phyloP scores from a whole-genome alignment of 2,113 vertebrate genomes.

The Colinus virginianus region DNA sequence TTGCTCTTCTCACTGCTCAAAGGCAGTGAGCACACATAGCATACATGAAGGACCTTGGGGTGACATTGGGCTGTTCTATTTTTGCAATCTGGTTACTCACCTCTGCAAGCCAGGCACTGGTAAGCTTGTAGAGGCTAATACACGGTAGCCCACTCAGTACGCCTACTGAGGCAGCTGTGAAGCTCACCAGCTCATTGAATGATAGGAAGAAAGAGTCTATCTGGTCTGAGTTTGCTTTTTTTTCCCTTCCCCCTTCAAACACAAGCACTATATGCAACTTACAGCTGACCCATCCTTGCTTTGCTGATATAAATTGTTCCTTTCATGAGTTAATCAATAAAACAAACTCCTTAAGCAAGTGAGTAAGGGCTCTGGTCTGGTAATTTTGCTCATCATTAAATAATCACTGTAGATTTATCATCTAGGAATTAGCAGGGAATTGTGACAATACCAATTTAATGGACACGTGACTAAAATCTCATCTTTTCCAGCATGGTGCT shows the following conservation, averaged over 20 bases:
- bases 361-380: background rate
- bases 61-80: constrained; percentile 27
- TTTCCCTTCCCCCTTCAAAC: background rate
- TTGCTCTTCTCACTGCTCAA: accelerated
- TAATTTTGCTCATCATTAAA: background rate
- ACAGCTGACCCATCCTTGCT: background rate
- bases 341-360: background rate
- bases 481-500: background rate
- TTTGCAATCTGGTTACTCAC: background rate
- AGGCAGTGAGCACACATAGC: accelerated
- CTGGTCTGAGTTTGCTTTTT: background rate
- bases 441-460: background rate
- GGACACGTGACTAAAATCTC: background rate
- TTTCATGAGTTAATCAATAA: background rate
- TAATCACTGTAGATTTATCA: background rate
- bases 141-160: background rate
- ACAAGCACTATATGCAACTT: accelerated
- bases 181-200: background rate
- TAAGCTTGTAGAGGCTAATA: background rate
- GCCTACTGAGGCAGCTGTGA: accelerated
- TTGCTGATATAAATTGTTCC: background rate
- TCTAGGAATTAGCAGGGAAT: background rate
- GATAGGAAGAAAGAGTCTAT: background rate
- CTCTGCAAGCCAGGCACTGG: background rate
- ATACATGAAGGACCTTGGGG: background rate